Percentiles rank a stretch among this genome's conserved stretches.
phyloP scores from a whole-genome alignment of 2,888 invertebrate genomes.

The Drosophila rubida region DNA sequence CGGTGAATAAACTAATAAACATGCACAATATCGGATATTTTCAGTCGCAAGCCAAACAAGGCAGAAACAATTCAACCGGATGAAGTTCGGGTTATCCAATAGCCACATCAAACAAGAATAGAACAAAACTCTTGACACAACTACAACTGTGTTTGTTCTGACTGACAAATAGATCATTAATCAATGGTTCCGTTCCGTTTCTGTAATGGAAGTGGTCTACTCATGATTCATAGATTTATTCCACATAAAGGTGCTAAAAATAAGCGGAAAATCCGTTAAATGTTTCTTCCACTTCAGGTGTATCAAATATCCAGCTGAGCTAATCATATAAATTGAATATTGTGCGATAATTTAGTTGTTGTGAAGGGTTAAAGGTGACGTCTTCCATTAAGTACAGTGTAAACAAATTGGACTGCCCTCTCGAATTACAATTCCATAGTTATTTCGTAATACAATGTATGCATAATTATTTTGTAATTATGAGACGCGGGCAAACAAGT shows the following conservation, averaged over 20 bases:
- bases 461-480: conserved; percentile 13
- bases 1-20: conserved; percentile 75
- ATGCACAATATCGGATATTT: conserved; percentile 50
- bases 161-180: conserved; percentile 53
- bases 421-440: not conserved
- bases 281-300: conserved; percentile 11
- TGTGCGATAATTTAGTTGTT: not conserved
- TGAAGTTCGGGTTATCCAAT: conserved; percentile 42
- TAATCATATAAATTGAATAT: conserved; percentile 8
- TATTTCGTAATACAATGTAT: conserved; percentile 1
- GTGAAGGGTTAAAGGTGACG: not conserved
- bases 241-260: conserved; percentile 22
- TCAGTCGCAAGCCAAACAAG: conserved; percentile 16
- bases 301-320: conserved; percentile 25
- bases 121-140: conserved; percentile 11
- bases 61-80: conserved; percentile 64
- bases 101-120: not conserved
- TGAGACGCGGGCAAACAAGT: not conserved
- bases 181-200: conserved; percentile 33
- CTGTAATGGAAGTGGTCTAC: conserved; percentile 34
- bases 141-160: not conserved
- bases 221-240: conserved; percentile 47
- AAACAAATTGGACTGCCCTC: conserved; percentile 3
- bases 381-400: not conserved
- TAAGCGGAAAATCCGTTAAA: conserved; percentile 24